phyloP scores from a whole-genome alignment of 2,113 vertebrate genomes.

The Numenius arquata region DNA sequence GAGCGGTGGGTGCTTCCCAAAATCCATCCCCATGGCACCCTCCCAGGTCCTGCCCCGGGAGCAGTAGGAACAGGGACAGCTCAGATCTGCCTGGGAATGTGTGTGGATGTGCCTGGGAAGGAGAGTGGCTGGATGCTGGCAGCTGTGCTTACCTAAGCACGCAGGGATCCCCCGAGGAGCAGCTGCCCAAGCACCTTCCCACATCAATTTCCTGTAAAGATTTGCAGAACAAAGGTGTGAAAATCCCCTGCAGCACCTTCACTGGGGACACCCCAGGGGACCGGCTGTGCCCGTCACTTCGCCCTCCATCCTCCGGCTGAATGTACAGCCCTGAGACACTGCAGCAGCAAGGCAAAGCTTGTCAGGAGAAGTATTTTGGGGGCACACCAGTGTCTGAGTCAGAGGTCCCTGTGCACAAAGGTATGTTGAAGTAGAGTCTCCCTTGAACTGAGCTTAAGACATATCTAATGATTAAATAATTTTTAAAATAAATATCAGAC shows the following conservation, averaged over 20 bases:
- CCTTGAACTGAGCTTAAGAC: not conserved
- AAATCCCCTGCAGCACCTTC: slow-evolving; percentile 58
- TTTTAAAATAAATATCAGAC: not conserved
- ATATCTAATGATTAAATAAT: not conserved
- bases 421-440: not conserved
- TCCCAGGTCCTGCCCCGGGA: not conserved
- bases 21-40: not conserved
- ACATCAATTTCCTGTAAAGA: slow-evolving; percentile 87
- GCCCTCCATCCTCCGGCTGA: not conserved
- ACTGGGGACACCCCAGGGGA: slow-evolving; percentile 10
- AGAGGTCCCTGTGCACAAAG: not conserved
- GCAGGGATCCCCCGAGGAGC: slow-evolving; percentile 79
- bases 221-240: slow-evolving; percentile 84
- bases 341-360: not conserved
- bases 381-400: not conserved
- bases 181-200: slow-evolving; percentile 84
- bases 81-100: not conserved
- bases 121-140: not conserved
- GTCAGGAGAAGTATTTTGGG: not conserved
- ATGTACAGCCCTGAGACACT: not conserved
- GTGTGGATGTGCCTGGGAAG: not conserved
- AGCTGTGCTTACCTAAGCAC: slow-evolving; percentile 82
- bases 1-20: not conserved
- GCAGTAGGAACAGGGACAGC: not conserved
- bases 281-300: rapidly evolving